Evolutionary conservation across 2,113 vertebrate genomes (phyloP), one percentile per base, ranked within the genome.

Genomic region (Maccullochella peelii): DNA sequence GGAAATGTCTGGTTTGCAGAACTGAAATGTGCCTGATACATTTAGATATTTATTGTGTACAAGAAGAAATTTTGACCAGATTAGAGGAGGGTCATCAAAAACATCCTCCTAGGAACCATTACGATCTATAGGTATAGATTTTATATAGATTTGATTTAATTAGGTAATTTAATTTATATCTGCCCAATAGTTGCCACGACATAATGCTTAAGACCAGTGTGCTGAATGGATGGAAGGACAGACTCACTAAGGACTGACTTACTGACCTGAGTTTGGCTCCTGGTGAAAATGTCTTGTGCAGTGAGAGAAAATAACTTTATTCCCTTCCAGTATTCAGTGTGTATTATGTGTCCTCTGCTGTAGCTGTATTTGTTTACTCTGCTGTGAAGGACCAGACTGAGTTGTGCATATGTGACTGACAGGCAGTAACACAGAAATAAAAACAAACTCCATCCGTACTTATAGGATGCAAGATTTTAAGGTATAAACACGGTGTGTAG

Each of bases 361-460:
- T 36, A 16, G 15, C 36, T 77, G 55, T 42, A 47, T 73, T 69
- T 86, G 79, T 86, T 73, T 73, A 68, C 23, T 59, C 38, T 73
- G 38, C 81, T 62, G 77, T 76, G 68, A 87, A 73, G n/a, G 25
- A 62, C n/a, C 63, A 79, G 76, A 30, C 25, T 66, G 52, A 57
- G 52, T 25, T 83, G 49, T 54, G 18, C 42, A 38, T 21, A 30
- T 78, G 63, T 81, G 38, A 58, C 66, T 77, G 59, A 77, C 69
- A 58, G 38, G 36, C 61, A 71, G 57, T 33, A 67, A 73, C 8
- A 58, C 7, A 49, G 14, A 21, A 23, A 73, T 67, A 25, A 73
- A 72, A 79, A 47, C 12, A 70, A 67, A 59, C 52, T 58, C 55
- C 20, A 21, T 84, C 40, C 38, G 11, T 16, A n/a, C 21, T 77